Base-by-base conservation (phyloP, 2,888 invertebrate species). In the Xestia sexstrigata region DNA sequence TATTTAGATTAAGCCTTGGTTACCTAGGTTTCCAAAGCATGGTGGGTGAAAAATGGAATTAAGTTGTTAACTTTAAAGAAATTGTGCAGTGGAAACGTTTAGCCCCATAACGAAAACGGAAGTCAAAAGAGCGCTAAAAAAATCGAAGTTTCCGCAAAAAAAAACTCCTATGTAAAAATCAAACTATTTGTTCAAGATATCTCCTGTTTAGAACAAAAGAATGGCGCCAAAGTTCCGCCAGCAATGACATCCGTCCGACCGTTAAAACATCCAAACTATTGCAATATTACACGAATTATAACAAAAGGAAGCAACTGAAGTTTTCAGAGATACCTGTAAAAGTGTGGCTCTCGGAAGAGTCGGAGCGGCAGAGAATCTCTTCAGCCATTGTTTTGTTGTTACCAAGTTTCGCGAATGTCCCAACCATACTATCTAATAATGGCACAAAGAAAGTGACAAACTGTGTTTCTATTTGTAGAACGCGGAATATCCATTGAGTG, bases 201-300 rank as follows among this genome's bases (percentile, higher is more conserved):
- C 65, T 73, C 60, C 47, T 52, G 58, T 67, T 75, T 62, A 71
- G 30, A 75, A 85, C 83, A 83, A 85, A 81, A 86, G 71, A 83
- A 76, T 69, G n/a, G 47, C 30, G 68, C 49, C 20, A 49, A 80
- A 86, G 66, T 85, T 78, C 11, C 39, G 3, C 80, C 76, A 55
- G 73, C 74, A 75, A 74, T 86, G 70, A n/a, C n/a, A n/a, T n/a
- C n/a, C n/a, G n/a, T n/a, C n/a, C n/a, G n/a, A 74, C 74, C 71
- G 86, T 77, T 84, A 82, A 79, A 86, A 81, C 81, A 81, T 81
- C 69, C 74, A n/a, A 86, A 86, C 84, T 86, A 79, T 77, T 74
- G 77, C 76, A 78, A 69, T 81, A 75, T 68, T 87, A 79, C 76
- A 76, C 76, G 74, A 82, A 87, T 79, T 86, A 82, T 65, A 82